Percentiles rank a stretch among this genome's conserved stretches.
phyloP scores from a whole-genome alignment of 1,140 invertebrate species.

The Araneus ventricosus region DNA sequence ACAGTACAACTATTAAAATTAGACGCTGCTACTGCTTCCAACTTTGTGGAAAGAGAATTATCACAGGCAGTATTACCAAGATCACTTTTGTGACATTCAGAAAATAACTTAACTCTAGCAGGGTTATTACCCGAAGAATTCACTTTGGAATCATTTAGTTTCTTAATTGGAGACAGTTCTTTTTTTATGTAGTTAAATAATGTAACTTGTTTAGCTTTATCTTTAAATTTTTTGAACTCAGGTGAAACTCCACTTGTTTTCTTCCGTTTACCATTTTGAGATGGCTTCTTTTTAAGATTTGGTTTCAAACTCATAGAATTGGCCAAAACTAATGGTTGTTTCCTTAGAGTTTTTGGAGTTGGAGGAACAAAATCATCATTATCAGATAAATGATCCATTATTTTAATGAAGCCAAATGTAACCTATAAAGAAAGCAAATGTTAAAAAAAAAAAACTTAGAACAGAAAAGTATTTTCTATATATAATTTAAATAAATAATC shows the following conservation, averaged over 20 bases:
- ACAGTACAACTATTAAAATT: not conserved
- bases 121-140: not conserved
- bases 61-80: not conserved
- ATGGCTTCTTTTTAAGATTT: not conserved
- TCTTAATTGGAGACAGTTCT: not conserved
- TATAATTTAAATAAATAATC: too few species aligned
- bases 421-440: not conserved
- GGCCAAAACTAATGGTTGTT: not conserved
- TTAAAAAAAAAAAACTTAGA: not conserved
- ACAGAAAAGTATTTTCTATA: not conserved
- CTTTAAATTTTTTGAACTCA: conserved; percentile 60
- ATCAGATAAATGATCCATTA: conserved; percentile 55
- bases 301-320: not conserved
- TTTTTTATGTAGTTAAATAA: conserved; percentile 60
- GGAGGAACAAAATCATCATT: conserved; percentile 56
- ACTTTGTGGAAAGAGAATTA: not conserved
- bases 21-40: not conserved
- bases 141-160: not conserved
- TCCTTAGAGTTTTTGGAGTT: conserved; percentile 23
- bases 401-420: not conserved
- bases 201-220: conserved; percentile 56
- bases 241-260: conserved; percentile 59
- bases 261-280: conserved; percentile 42
- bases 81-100: not conserved
- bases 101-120: conserved; percentile 29